Base-by-base conservation (phyloP, 2,888 invertebrate species). In the Smittia sp. region DNA sequence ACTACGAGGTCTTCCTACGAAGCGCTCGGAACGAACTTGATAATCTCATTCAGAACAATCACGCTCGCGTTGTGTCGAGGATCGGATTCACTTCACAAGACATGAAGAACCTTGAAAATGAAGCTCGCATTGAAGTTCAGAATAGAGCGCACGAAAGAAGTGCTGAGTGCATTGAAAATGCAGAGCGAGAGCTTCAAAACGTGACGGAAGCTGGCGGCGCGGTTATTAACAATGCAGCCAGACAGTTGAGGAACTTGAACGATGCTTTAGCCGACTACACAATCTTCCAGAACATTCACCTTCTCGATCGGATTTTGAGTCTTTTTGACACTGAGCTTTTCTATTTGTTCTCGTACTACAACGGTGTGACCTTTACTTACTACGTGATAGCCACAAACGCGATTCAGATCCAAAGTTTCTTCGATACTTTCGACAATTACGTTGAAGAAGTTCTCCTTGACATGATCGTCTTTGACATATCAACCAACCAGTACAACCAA, bases 31-130 rank as follows among this genome's bases (percentile, higher is more conserved):
- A 58, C 4, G 69, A 69, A 69, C 52, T 15, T 11, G 9, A 6
- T 9, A 52, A 6, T 25, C 27, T 69, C 27, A 69, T 27, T 27
- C 27, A 27, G 27, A 69, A 69, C 22, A 27, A 54, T 7, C 18
- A 52, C 11, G n/a, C 58, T 58, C 58, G 58, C 1, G 20, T n/a
- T 1, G 22, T 58, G 18, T 58, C 58, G 4, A 18, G 58, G 20
- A 58, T 58, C 15, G 58, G 58, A 6, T 58, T 58, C 22, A 11
- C 18, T 20, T 6, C 58, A 3, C 58, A 69, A 7, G 32, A 25
- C 7, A 69, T 22, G 27, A 69, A 69, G 20, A 54, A 69, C 11
- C 18, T 52, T 13, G 54, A 54, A 11, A 25, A 54, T 54, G 69
- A 69, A 25, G 1, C 52, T 1, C 9, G n/a, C 11, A 24, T 24